A percentile compares a stretch with the other conserved stretches of the same genome.
Evolutionary conservation across 2,888 invertebrate species (phyloP).

Genomic region (Lydus trimaculatus): DNA sequence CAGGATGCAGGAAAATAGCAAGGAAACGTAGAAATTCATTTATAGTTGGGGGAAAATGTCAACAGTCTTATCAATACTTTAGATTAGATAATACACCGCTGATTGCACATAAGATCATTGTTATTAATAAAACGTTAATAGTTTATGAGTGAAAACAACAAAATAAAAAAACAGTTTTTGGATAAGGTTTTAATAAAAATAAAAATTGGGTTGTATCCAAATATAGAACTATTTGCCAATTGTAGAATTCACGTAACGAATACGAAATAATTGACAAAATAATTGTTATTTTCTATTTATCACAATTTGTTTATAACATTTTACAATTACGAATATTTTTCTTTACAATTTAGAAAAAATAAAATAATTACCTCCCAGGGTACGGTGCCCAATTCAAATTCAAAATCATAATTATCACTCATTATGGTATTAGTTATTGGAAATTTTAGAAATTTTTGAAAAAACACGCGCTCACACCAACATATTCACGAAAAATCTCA

Average conservation of each 20-base stretch:
- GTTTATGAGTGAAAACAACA: background rate
- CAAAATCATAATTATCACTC: slow-evolving; percentile 54
- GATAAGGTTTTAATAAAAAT: background rate
- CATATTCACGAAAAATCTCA: background rate
- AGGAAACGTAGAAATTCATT: background rate
- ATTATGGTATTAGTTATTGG: slow-evolving; percentile 29
- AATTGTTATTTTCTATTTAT: background rate
- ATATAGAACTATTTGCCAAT: background rate
- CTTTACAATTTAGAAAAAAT: background rate
- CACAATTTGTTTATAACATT: background rate
- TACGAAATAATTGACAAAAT: background rate
- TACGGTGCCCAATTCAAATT: slow-evolving; percentile 53
- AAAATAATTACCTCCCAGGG: slow-evolving; percentile 51
- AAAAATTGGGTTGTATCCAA: background rate
- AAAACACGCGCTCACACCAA: background rate
- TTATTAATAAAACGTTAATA: slow-evolving; percentile 8
- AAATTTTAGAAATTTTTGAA: background rate
- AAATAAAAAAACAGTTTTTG: background rate
- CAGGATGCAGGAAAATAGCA: background rate
- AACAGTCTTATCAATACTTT: slow-evolving; percentile 11
- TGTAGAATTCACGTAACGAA: slow-evolving; percentile 2
- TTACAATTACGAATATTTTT: background rate
- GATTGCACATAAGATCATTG: background rate
- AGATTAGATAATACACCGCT: slow-evolving; percentile 11
- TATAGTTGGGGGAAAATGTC: background rate